Conservation (phyloP, 1,140 invertebrate genomes). For the Ceratoteleas bidentatus region DNA sequence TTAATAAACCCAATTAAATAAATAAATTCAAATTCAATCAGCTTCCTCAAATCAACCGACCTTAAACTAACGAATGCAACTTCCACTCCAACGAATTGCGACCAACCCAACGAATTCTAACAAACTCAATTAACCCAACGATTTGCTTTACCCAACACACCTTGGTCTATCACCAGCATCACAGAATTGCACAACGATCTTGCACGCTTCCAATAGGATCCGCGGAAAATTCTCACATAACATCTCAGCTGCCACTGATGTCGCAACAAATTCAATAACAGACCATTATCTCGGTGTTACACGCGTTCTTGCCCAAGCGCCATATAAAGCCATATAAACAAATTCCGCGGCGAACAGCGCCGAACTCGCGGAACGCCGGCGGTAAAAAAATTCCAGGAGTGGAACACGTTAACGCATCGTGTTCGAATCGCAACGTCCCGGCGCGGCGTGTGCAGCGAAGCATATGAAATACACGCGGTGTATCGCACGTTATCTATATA, state of each 20-base stretch:
- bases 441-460: conserved; percentile 52
- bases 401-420: conserved; percentile 50
- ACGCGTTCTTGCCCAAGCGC: neutral
- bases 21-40: too few relatives aligned
- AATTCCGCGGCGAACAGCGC: neutral
- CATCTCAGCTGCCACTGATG: neutral
- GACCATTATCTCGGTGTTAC: neutral
- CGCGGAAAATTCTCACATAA: neutral
- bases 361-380: neutral
- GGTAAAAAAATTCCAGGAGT: conserved; percentile 20
- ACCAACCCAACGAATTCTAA: too few relatives aligned
- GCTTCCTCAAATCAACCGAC: too few relatives aligned
- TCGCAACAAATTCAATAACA: conserved; percentile 2
- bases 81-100: too few relatives aligned
- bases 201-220: neutral
- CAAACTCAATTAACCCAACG: too few relatives aligned
- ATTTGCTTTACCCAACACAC: too few relatives aligned
- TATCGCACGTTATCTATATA: conserved; percentile 58
- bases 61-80: too few relatives aligned
- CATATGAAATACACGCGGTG: conserved; percentile 55
- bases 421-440: conserved; percentile 37
- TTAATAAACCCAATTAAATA: too few relatives aligned
- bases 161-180: too few relatives aligned
- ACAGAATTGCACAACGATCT: neutral
- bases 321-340: neutral